A percentile compares a stretch with the other conserved stretches of the same genome.
phyloP scores from a whole-genome alignment of 64 coral and sea anemone species.

The Actinia tenebrosa region DNA sequence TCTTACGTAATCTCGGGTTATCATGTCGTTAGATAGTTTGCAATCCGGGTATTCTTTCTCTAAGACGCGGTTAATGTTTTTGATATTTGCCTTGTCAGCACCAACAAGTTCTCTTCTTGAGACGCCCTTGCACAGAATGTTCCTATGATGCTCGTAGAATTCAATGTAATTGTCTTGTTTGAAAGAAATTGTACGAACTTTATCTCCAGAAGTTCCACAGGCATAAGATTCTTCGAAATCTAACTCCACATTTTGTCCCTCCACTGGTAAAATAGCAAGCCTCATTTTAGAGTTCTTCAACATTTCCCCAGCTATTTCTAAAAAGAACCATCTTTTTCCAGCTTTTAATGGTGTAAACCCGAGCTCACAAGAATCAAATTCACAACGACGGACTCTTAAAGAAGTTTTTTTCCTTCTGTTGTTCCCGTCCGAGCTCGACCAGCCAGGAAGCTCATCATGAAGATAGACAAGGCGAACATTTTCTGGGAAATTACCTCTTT shows the following conservation, averaged over 20 bases:
- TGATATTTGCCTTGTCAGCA: conserved; percentile 43
- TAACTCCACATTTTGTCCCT: neutral
- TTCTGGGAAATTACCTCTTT: neutral
- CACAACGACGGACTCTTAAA: neutral
- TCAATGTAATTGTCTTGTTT: neutral
- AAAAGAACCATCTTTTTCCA: neutral
- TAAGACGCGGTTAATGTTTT: conserved; percentile 52
- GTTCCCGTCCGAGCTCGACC: neutral
- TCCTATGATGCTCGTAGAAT: neutral
- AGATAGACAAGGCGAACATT: neutral
- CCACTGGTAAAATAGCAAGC: neutral
- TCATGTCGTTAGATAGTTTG: neutral
- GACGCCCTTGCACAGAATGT: neutral
- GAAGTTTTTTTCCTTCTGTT: neutral
- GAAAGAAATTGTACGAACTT: neutral
- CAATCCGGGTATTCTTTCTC: neutral
- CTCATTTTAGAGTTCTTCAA: neutral
- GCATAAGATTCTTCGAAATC: neutral
- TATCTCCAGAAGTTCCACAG: neutral
- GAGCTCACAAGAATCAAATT: neutral
- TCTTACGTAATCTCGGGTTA: neutral
- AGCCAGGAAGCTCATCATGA: neutral
- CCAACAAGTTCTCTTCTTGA: neutral
- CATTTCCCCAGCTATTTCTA: neutral
- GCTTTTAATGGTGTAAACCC: neutral